phyloP scores from a whole-genome alignment of 2,113 vertebrate species.

The Manacus vitellinus region DNA sequence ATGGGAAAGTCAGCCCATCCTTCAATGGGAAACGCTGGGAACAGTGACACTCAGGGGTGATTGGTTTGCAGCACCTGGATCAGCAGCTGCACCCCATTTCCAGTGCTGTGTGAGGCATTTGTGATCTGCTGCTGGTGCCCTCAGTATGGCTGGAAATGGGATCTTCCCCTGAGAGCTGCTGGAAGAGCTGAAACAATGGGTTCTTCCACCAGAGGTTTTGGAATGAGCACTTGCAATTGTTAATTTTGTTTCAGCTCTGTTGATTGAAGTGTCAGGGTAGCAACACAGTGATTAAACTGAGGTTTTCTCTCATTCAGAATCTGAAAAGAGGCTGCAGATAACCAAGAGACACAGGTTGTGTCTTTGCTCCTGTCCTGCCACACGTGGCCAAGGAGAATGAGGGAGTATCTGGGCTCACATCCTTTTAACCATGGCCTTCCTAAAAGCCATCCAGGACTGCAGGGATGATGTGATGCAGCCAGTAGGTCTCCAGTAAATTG shows the following conservation, averaged over 20 bases:
- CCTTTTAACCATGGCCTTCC: neutral
- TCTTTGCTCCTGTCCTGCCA: neutral
- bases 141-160: neutral
- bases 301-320: neutral
- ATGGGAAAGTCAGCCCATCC: neutral
- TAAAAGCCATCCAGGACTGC: neutral
- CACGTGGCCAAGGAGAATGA: neutral
- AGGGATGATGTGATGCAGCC: neutral
- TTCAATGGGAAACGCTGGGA: neutral
- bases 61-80: neutral
- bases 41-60: accelerated
- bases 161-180: neutral
- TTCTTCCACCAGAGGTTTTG: neutral
- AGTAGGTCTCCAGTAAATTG: neutral
- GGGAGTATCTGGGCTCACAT: neutral
- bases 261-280: neutral
- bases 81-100: neutral
- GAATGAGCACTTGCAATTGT: neutral
- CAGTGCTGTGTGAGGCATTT: neutral
- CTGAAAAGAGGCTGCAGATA: neutral
- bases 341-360: neutral
- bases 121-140: neutral
- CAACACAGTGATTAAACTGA: neutral
- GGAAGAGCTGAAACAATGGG: neutral
- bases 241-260: neutral